Conservation (phyloP, 2,797 vertebrate genomes). For the Acipenser ruthenus region DNA sequence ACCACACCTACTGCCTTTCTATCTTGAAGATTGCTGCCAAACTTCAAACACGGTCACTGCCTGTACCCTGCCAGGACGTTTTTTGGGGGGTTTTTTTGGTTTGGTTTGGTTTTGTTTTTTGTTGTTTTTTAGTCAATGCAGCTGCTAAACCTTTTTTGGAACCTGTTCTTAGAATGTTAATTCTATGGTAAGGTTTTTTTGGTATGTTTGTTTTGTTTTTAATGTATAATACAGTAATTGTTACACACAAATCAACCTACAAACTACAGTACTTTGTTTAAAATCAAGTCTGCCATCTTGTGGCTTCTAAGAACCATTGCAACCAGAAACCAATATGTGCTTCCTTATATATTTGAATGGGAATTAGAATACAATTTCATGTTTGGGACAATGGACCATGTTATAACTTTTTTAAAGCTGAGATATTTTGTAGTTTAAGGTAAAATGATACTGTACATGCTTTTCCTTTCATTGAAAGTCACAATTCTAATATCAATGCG, state of each 20-base stretch:
- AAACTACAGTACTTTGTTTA: neutral
- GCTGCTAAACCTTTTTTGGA: conserved; percentile 46
- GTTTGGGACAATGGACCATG: too few relatives aligned
- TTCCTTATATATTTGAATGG: too few relatives aligned
- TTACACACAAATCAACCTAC: neutral
- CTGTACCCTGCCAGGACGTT: conserved; percentile 6
- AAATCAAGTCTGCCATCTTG: neutral
- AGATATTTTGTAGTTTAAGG: too few relatives aligned
- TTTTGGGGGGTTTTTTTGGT: neutral
- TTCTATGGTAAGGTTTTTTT: conserved; percentile 43
- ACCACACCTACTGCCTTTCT: conserved; percentile 62
- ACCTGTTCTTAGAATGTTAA: conserved; percentile 13
- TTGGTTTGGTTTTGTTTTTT: conserved; percentile 7
- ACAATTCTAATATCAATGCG: too few relatives aligned
- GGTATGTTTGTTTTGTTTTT: conserved; percentile 33
- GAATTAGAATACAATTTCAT: too few relatives aligned
- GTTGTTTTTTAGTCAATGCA: conserved; percentile 38
- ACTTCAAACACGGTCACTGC: conserved; percentile 9
- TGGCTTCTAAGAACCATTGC: neutral
- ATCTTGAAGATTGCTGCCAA: conserved; percentile 21
- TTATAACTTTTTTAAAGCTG: too few relatives aligned
- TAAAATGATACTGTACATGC: too few relatives aligned
- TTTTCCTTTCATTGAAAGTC: too few relatives aligned
- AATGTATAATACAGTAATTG: neutral
- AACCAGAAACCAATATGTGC: neutral